Evolutionary conservation across 2,797 vertebrate species (phyloP), one percentile per base, ranked within the genome.

Genomic region (Knipowitschia caucasica): DNA sequence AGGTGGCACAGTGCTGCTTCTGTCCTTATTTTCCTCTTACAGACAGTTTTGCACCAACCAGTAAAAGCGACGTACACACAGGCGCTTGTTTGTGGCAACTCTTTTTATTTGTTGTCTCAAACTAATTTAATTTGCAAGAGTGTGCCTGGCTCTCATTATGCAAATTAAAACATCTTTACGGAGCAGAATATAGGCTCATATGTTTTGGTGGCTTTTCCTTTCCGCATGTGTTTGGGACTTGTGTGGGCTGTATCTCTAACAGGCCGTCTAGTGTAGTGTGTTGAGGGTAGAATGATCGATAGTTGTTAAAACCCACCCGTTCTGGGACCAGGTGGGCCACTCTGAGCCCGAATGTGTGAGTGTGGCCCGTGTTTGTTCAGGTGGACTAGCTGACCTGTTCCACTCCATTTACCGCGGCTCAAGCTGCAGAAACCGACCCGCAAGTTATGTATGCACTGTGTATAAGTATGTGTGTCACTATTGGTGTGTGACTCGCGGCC

Each of bases 321-420:
- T 62, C 73, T 78, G 62, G 50, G 74, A 70, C 84, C 77, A 89
- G 84, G 89, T 88, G 90, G 85, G 75, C 61, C 44, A 53, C 49
- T 71, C 59, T 67, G 80, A 69, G 59, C 61, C 60, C 50, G 5
- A 34, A 25, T 51, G 43, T 33, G 55, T 54, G 51, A 30, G 53
- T 68, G 55, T 51, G 64, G 60, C 52, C 73, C 52, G 33, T 94
- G 84, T 94, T 94, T 94, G 89, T 88, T 91, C 91, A 92, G 91
- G 91, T 94, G 80, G 85, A 84, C 88, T 90, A 85, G 75, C 89
- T 90, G 90, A 92, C 89, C 90, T 92, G 92, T 93, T 93, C 92
- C 90, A 92, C 87, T 83, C 89, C 89, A 92, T 94, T 94, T 89
- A 88, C 64, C 72, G 57, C 68, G 53, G 64, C 78, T 43, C 40